Base-by-base conservation (phyloP, 2,797 vertebrate genomes). In the Pelodytes ibericus region DNA sequence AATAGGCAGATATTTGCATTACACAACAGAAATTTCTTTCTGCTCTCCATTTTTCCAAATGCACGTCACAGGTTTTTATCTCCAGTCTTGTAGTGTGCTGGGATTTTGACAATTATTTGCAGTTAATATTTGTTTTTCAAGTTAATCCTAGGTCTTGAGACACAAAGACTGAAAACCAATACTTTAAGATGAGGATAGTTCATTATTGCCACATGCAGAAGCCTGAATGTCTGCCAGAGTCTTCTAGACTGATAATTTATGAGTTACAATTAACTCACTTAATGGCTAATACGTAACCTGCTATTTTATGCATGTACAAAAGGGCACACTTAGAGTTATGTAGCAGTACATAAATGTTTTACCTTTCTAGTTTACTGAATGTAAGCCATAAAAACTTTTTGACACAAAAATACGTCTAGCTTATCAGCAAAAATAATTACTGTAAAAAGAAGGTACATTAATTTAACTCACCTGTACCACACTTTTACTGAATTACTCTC, bases 251-350 rank as follows among this genome's bases (percentile, higher is more conserved):
- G 33, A 49, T 67, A 22, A 72, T 47, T 77, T 77, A 51, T 57
- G 62, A 69, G 57, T 67, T 30, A 39, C 65, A 68, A 72, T 65
- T 33, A 71, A 71, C 47, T 64, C 47, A 57, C 58, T 70, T 69
- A 56, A 63, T 63, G 30, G 33, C 59, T 64, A 63, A 77, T 71
- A 65, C 71, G 64, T 69, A 62, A 75, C 49, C 49, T 58, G 27
- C 49, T 47, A 27, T 64, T 26, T 53, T 22, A 57, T 25, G 36
- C 51, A 8, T n/a, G 36, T 26, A 75, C 16, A 51, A 33, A 56
- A 76, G 66, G 51, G 67, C 51, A 49, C 75, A 58, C 49, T 51
- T 9, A 58, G 47, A 71, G 53, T 71, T 60, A 77, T 71, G 20
- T 59, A 41, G 18, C 0, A 57, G 13, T 25, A 27, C 49, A 11